Conservation (phyloP, 1,140 invertebrate species). For the Achatina immaculata region DNA sequence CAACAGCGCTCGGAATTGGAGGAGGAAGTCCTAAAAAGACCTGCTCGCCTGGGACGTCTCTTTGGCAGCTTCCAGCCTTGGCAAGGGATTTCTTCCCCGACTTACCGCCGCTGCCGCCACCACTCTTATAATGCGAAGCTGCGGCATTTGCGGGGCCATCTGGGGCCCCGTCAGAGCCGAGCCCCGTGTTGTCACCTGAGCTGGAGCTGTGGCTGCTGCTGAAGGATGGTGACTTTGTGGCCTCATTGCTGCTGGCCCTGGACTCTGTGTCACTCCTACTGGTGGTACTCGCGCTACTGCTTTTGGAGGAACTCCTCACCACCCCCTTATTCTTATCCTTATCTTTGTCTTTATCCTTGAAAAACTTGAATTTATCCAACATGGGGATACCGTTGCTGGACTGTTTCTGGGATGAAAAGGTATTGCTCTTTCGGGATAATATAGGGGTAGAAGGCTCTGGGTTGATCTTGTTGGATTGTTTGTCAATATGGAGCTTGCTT, state of each 20-base stretch:
- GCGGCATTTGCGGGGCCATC: slow-evolving; percentile 45
- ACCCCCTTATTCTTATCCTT: slow-evolving; percentile 53
- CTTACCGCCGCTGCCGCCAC: slow-evolving; percentile 50
- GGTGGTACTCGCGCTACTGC: slow-evolving; percentile 46
- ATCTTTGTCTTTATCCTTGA: slow-evolving; percentile 74
- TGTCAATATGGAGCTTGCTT: slow-evolving; percentile 52
- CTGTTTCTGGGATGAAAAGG: slow-evolving; percentile 36
- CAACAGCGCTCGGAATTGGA: slow-evolving; percentile 31
- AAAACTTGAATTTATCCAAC: slow-evolving; percentile 92
- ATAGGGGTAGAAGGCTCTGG: slow-evolving; percentile 58
- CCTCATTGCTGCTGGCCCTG: slow-evolving; percentile 37
- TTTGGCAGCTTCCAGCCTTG: slow-evolving; percentile 46
- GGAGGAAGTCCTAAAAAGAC: slow-evolving; percentile 27
- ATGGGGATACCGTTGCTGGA: slow-evolving; percentile 79
- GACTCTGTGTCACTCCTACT: slow-evolving; percentile 51
- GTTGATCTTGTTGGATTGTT: slow-evolving; percentile 58
- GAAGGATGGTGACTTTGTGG: slow-evolving; percentile 30
- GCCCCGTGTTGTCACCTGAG: not conserved
- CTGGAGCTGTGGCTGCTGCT: slow-evolving; percentile 26
- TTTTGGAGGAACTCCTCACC: slow-evolving; percentile 57
- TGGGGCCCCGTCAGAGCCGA: slow-evolving; percentile 30
- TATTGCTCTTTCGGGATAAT: slow-evolving; percentile 59
- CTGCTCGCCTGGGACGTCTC: slow-evolving; percentile 48
- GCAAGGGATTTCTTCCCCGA: slow-evolving; percentile 52
- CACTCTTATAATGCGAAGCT: slow-evolving; percentile 57